A percentile compares a stretch with the other conserved stretches of the same genome.
Evolutionary conservation across 1,140 invertebrate species (phyloP).

Genomic region (Lepidurus apus): DNA sequence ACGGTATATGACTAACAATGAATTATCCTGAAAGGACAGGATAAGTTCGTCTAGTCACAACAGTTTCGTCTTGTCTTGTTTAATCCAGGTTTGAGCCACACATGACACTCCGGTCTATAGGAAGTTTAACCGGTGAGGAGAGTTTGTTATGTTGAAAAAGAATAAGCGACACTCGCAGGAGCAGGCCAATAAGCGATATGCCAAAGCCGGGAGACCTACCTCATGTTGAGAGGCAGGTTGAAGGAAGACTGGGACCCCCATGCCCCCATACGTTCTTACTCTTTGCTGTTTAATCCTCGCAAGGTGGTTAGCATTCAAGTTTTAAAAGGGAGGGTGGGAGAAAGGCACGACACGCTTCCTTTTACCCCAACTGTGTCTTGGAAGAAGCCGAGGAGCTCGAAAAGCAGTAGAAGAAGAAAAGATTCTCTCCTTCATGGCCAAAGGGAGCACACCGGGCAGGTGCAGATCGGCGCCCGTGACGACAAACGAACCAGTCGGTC

Average conservation of each 20-base stretch:
- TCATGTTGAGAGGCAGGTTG: conserved; percentile 10
- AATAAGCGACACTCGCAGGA: background rate
- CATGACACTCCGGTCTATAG: too few relatives aligned
- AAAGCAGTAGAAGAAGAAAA: background rate
- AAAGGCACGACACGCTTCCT: background rate
- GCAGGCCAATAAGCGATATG: background rate
- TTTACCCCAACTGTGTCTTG: conserved; percentile 13
- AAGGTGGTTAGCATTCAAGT: conserved; percentile 19
- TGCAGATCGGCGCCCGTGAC: conserved; percentile 13
- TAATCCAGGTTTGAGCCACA: too few relatives aligned
- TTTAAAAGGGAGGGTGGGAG: conserved; percentile 7
- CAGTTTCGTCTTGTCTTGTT: too few relatives aligned
- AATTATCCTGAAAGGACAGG: too few relatives aligned
- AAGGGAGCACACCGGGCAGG: conserved; percentile 20
- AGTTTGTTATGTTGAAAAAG: too few relatives aligned
- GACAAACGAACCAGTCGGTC: conserved; percentile 16
- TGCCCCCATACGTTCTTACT: conserved; percentile 10
- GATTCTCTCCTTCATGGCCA: conserved; percentile 21
- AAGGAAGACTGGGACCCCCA: conserved; percentile 12
- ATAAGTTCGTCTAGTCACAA: too few relatives aligned
- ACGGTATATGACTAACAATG: too few relatives aligned
- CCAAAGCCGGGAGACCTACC: background rate
- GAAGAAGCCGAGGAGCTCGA: background rate
- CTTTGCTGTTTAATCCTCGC: background rate
- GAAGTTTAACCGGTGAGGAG: too few relatives aligned